Base-by-base conservation (phyloP, 2,797 vertebrate species). In the Enteromius fasciolatus region DNA sequence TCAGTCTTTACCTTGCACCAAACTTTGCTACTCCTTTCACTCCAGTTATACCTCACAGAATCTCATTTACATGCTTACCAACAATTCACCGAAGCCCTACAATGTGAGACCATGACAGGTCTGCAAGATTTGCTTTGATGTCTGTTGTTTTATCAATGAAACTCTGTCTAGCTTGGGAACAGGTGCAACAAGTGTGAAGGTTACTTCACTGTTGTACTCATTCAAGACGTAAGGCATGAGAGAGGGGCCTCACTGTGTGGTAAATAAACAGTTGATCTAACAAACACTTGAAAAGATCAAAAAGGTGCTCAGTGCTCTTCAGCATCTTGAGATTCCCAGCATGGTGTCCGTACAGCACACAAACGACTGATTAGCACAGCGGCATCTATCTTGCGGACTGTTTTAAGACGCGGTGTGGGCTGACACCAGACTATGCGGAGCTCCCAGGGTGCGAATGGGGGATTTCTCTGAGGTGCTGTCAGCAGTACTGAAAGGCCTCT, bases 201-300 rank as follows among this genome's bases (percentile, higher is more conserved):
- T 85, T 86, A 87, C 84, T 88, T 84, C 83, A 82, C 82, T 87
- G 63, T 87, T 79, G 61, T 84, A 72, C 52, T 78, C 41, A 86
- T 86, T 86, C 79, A 85, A 83, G 46, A 72, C 59, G n/a, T 31
- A 83, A 44, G 44, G 72, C 81, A 83, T 73, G 82, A 84, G 77
- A 86, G 81, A 81, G 87, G 75, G 83, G 82, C 59, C 83, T 81
- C 72, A 82, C 84, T 78, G 86, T 85, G 88, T 85, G 88, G 86
- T 87, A 89, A 89, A 87, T 86, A 83, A 89, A 89, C 88, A 87
- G 85, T 89, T 87, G 87, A 83, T 86, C 82, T 87, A 81, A 83
- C 80, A 86, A 83, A 87, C 84, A 84, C 85, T 89, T 89, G 85
- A 86, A 89, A 89, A 87, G 88, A 89, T 89, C 84, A 89, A 89